phyloP scores from a whole-genome alignment of 2,113 vertebrate genomes.

The Chlorodrepanis virens region DNA sequence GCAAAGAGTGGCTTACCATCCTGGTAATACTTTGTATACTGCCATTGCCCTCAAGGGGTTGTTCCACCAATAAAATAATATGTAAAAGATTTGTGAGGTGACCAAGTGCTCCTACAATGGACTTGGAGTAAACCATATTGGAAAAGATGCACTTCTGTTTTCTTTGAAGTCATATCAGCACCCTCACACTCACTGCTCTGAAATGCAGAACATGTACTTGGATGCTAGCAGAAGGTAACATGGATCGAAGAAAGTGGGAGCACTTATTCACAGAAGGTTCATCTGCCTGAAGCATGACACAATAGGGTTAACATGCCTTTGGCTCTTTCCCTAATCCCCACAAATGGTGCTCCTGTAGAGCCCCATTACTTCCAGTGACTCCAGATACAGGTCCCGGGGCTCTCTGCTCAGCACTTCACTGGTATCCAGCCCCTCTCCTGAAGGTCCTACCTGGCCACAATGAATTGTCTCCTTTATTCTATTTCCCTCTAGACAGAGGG shows the following conservation, averaged over 20 bases:
- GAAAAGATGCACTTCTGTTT: neutral
- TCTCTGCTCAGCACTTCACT: neutral
- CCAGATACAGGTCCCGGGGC: neutral
- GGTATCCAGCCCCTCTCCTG: neutral
- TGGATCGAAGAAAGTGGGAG: neutral
- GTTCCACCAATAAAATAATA: neutral
- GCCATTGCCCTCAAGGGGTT: neutral
- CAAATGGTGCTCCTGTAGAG: neutral
- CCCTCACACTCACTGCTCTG: neutral
- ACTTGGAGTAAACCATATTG: neutral
- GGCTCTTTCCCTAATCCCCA: neutral
- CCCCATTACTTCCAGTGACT: neutral
- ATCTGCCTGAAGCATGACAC: neutral
- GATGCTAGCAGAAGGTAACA: neutral
- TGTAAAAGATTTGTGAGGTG: neutral
- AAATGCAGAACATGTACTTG: neutral
- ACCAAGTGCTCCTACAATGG: fast-evolving
- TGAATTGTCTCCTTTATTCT: neutral
- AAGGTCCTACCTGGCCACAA: neutral
- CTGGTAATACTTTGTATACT: neutral
- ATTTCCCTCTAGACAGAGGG: neutral
- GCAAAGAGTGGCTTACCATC: neutral
- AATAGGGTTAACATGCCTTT: neutral
- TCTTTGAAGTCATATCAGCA: neutral
- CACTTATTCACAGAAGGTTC: neutral